phyloP scores from a whole-genome alignment of 2,113 vertebrate species.

The Myanophis thanlyinensis region DNA sequence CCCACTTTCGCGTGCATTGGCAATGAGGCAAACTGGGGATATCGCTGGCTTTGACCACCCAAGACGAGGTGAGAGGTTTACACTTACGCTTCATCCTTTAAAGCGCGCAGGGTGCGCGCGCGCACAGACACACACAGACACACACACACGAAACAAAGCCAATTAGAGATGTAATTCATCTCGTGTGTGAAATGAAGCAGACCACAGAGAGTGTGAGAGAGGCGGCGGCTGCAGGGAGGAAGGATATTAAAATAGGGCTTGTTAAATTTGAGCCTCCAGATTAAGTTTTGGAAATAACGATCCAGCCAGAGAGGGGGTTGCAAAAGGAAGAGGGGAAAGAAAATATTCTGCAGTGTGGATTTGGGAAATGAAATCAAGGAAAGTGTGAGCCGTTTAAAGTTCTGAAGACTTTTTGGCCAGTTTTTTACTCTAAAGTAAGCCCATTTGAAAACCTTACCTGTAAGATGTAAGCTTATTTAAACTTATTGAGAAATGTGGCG shows the following conservation, averaged over 20 bases:
- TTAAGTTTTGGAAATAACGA: slow-evolving; percentile 39
- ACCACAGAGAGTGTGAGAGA: slow-evolving; percentile 69
- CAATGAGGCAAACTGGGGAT: slow-evolving; percentile 73
- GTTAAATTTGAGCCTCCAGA: slow-evolving; percentile 61
- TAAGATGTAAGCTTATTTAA: too few relatives aligned
- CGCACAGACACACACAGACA: background rate
- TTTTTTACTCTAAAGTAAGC: slow-evolving; percentile 35
- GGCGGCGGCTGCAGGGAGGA: background rate
- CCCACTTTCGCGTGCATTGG: slow-evolving; percentile 58
- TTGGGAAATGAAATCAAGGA: slow-evolving; percentile 42
- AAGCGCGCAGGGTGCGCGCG: background rate
- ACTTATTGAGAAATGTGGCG: background rate
- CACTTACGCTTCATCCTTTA: slow-evolving; percentile 71
- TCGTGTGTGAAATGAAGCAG: slow-evolving; percentile 66
- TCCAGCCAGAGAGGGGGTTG: background rate
- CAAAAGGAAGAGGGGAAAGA: background rate
- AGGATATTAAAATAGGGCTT: slow-evolving; percentile 65
- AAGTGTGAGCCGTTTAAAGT: slow-evolving; percentile 15
- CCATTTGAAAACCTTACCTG: background rate
- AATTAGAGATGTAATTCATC: slow-evolving; percentile 80
- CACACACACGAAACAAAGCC: slow-evolving; percentile 72
- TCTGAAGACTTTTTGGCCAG: slow-evolving; percentile 26
- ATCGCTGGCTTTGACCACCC: slow-evolving; percentile 76
- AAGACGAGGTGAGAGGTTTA: slow-evolving; percentile 73
- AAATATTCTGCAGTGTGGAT: slow-evolving; percentile 42